Evolutionary conservation across 2,113 vertebrate species (phyloP).

Genomic region (Cacatua alba): DNA sequence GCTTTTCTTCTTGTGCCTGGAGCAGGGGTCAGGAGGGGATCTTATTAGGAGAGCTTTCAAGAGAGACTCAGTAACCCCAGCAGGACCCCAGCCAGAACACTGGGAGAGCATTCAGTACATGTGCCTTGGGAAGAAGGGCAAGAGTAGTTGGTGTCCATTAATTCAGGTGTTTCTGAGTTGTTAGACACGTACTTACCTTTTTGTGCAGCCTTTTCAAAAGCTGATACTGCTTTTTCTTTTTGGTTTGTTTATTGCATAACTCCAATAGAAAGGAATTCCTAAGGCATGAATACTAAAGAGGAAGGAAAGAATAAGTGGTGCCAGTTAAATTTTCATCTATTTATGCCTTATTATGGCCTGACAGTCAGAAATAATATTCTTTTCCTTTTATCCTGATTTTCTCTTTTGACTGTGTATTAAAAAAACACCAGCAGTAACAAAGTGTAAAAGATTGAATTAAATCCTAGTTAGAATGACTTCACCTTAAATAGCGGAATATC

Average conservation of each 20-base stretch:
- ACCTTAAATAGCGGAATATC: constrained; percentile 75
- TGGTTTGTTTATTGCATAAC: constrained; percentile 63
- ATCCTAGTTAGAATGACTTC: constrained; percentile 71
- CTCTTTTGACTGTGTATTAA: constrained; percentile 66
- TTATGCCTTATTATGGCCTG: constrained; percentile 65
- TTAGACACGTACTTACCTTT: neutral
- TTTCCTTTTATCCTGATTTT: constrained; percentile 68
- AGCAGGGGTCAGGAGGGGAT: neutral
- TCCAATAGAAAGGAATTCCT: constrained; percentile 53
- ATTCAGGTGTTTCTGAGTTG: neutral
- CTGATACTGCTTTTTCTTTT: neutral
- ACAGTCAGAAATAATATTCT: constrained; percentile 68
- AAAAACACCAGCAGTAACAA: constrained; percentile 50
- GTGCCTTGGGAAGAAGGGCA: neutral
- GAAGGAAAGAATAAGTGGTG: constrained; percentile 54
- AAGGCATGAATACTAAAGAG: constrained; percentile 57
- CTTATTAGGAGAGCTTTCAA: neutral
- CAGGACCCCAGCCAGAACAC: neutral
- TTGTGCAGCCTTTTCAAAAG: neutral
- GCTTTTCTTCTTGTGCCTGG: neutral
- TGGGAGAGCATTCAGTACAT: neutral
- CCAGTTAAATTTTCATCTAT: constrained; percentile 59
- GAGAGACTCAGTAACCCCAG: neutral
- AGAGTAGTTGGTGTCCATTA: neutral
- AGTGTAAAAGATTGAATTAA: constrained; percentile 66